Evolutionary conservation across 2,113 vertebrate species (phyloP).

Genomic region (Formicarius rufipectus): DNA sequence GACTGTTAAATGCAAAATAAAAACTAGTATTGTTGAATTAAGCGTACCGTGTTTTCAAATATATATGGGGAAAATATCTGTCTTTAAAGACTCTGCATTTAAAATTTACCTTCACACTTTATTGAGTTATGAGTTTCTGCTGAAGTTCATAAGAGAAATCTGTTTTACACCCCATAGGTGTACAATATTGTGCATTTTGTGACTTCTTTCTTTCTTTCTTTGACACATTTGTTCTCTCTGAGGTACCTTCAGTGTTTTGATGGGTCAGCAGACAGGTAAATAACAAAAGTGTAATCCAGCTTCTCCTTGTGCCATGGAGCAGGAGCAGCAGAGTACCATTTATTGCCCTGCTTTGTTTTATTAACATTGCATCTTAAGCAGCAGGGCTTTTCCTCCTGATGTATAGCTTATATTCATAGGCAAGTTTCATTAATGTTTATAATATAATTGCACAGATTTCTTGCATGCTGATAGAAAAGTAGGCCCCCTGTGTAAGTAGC

Average conservation of each 20-base stretch:
- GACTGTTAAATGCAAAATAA: not conserved
- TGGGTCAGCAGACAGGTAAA: not conserved
- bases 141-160: not conserved
- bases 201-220: not conserved
- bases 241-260: not conserved
- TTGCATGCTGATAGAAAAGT: not conserved
- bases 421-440: not conserved
- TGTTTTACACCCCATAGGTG: not conserved
- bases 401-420: not conserved
- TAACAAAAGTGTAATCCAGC: not conserved
- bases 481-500: not conserved
- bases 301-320: not conserved
- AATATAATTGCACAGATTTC: not conserved
- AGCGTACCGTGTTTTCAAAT: not conserved
- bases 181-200: not conserved
- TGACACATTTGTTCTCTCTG: not conserved
- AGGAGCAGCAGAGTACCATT: not conserved
- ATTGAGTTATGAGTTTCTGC: not conserved
- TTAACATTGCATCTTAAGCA: not conserved
- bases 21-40: not conserved
- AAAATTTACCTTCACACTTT: not conserved
- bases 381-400: not conserved
- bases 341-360: not conserved
- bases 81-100: not conserved
- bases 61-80: rapidly evolving